phyloP scores from a whole-genome alignment of 2,797 vertebrate species.

The Coregonus sp. region DNA sequence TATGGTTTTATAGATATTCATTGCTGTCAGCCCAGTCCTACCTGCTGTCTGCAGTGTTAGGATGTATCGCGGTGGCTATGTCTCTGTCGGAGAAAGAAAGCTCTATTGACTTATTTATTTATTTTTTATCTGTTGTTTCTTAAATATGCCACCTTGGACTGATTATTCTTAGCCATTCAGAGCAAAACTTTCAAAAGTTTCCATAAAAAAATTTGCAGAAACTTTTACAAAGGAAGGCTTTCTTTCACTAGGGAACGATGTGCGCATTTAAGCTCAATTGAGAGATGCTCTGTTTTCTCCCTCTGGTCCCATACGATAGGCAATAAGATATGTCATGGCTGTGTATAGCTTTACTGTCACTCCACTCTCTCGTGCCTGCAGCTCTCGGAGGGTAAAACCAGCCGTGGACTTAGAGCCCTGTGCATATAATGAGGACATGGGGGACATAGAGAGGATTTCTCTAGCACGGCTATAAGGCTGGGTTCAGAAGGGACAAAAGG shows the following conservation, averaged over 20 bases:
- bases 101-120: neutral
- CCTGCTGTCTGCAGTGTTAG: conserved; percentile 14
- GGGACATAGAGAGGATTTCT: conserved; percentile 65
- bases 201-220: conserved; percentile 11
- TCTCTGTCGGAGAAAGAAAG: conserved; percentile 18
- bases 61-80: conserved; percentile 21
- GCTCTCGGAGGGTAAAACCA: conserved; percentile 54
- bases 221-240: conserved; percentile 17
- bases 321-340: conserved; percentile 58
- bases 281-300: conserved; percentile 20
- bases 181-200: conserved; percentile 19
- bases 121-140: neutral
- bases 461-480: conserved; percentile 53
- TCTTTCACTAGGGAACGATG: conserved; percentile 37
- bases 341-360: conserved; percentile 51
- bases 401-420: conserved; percentile 59
- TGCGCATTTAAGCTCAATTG: conserved; percentile 37
- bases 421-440: conserved; percentile 68
- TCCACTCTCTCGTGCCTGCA: conserved; percentile 31
- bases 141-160: neutral
- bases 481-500: conserved; percentile 52
- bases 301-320: conserved; percentile 50
- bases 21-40: conserved; percentile 26
- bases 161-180: neutral
- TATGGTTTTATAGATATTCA: conserved; percentile 39